Percentiles rank a stretch among this genome's conserved stretches.
Evolutionary conservation across 2,888 invertebrate species (phyloP).

Genomic region (Philereme vetulata): DNA sequence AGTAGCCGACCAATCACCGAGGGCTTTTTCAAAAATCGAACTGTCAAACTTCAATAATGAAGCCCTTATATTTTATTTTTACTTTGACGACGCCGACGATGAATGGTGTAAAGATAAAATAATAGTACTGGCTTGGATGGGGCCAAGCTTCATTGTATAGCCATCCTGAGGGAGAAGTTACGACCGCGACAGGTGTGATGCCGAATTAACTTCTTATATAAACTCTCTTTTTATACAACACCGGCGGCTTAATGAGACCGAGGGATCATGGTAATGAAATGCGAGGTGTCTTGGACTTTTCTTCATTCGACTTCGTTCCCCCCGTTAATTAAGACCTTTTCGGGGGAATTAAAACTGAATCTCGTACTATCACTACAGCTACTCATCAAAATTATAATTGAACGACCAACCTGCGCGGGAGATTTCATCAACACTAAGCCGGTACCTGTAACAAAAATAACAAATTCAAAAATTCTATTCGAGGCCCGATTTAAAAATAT

Average conservation of each 20-base stretch:
- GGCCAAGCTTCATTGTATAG: constrained; percentile 76
- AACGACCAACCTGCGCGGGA: constrained; percentile 64
- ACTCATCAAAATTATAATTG: constrained; percentile 33
- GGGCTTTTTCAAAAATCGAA: constrained; percentile 67
- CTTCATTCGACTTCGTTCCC: constrained; percentile 58
- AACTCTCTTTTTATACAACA: constrained; percentile 77
- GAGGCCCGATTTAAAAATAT: constrained; percentile 41
- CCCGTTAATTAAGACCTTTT: constrained; percentile 68
- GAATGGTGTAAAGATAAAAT: constrained; percentile 65
- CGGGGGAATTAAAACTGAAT: constrained; percentile 56
- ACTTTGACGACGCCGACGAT: constrained; percentile 75
- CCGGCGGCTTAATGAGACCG: constrained; percentile 73
- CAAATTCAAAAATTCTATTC: constrained; percentile 42
- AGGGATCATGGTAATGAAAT: constrained; percentile 74
- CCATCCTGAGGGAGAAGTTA: constrained; percentile 76
- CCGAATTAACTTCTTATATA: constrained; percentile 81
- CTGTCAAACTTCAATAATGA: constrained; percentile 76
- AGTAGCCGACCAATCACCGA: constrained; percentile 58
- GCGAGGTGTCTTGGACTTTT: constrained; percentile 65
- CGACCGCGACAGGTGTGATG: constrained; percentile 81
- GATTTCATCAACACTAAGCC: constrained; percentile 46
- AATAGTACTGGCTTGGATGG: constrained; percentile 64
- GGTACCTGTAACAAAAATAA: constrained; percentile 61
- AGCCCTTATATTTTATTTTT: constrained; percentile 71
- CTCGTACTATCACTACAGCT: constrained; percentile 35